Evolutionary conservation across 2,797 vertebrate species (phyloP).

Genomic region (Neoniphon sammara): DNA sequence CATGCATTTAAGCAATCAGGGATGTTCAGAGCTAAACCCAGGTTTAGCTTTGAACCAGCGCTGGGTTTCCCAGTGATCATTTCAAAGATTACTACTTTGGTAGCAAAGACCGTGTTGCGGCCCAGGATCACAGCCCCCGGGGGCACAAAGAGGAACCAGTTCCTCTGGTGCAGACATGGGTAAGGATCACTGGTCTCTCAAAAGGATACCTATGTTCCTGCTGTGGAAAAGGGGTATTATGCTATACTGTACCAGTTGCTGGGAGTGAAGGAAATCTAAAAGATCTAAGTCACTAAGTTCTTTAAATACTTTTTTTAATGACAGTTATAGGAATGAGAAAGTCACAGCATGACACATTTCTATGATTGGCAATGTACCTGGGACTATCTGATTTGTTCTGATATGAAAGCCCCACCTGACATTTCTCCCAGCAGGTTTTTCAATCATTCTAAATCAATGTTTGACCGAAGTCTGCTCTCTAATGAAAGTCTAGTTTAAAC

Average conservation of each 20-base stretch:
- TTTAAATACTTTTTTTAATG: not conserved
- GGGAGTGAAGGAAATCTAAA: constrained; percentile 1
- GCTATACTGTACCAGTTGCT: not conserved
- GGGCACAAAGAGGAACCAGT: too few species aligned
- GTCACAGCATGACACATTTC: constrained; percentile 20
- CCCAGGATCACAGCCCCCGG: too few species aligned
- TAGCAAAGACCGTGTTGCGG: too few species aligned
- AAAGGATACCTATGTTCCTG: too few species aligned
- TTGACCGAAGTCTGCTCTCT: constrained; percentile 72
- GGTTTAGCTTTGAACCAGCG: too few species aligned
- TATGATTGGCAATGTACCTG: constrained; percentile 37
- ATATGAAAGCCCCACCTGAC: constrained; percentile 59
- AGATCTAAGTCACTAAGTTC: not conserved
- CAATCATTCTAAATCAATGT: constrained; percentile 70
- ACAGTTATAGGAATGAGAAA: constrained; percentile 2
- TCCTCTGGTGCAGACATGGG: too few species aligned
- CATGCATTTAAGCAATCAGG: too few species aligned
- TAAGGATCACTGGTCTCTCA: too few species aligned
- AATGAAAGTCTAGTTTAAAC: constrained; percentile 57
- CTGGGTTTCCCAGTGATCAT: too few species aligned
- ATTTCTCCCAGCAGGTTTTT: constrained; percentile 59
- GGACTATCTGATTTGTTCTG: constrained; percentile 19
- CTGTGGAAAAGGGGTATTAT: not conserved
- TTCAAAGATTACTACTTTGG: too few species aligned
- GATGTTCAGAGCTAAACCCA: too few species aligned